Evolutionary conservation across 2,797 vertebrate genomes (phyloP).

Genomic region (Lepilemur ruficaudatus): DNA sequence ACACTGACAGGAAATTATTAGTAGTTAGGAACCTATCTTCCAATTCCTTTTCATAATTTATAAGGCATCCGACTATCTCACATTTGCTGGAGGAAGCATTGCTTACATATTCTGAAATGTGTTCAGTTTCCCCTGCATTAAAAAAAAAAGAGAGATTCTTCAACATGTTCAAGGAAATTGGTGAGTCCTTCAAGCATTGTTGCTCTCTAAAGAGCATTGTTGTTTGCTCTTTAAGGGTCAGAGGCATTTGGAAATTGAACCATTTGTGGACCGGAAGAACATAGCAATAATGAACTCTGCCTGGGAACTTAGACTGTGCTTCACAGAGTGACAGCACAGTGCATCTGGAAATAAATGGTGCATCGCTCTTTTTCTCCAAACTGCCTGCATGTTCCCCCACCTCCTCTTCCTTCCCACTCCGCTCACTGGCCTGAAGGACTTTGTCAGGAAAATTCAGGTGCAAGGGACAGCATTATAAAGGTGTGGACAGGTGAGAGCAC

Average conservation of each 20-base stretch:
- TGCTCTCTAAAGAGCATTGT: background rate
- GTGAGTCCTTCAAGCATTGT: background rate
- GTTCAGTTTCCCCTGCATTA: background rate
- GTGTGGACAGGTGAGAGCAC: rapidly evolving
- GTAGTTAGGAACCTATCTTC: background rate
- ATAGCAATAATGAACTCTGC: background rate
- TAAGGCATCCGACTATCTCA: background rate
- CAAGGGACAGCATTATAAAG: background rate
- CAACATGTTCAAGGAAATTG: background rate
- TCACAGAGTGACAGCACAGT: background rate
- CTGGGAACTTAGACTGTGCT: background rate
- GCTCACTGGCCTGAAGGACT: background rate
- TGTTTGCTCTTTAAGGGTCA: background rate
- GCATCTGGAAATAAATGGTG: background rate
- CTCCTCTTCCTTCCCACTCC: background rate
- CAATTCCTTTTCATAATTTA: background rate
- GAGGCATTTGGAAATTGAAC: background rate
- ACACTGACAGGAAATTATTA: background rate
- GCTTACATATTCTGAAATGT: background rate
- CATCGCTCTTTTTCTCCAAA: background rate
- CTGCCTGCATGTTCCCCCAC: background rate
- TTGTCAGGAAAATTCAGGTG: background rate
- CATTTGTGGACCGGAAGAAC: background rate
- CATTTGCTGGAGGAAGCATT: background rate
- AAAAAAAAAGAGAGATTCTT: background rate